A percentile compares a stretch with the other conserved stretches of the same genome.
Evolutionary conservation across 2,888 invertebrate genomes (phyloP).

Genomic region (Melikaiella ostensackeni): DNA sequence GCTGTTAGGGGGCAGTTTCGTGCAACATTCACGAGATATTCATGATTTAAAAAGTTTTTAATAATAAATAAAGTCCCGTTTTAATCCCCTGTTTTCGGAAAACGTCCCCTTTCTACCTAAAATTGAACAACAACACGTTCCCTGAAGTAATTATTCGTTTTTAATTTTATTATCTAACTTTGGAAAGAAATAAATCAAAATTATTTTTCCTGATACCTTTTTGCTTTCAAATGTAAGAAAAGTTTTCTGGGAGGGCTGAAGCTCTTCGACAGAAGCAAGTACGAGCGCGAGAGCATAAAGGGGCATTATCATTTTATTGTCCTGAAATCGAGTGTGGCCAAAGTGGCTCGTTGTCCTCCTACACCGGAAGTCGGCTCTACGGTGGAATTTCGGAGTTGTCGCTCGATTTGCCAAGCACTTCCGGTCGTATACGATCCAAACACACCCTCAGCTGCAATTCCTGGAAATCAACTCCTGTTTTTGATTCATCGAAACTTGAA

Average conservation of each 20-base stretch:
- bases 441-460: not conserved
- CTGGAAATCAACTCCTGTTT: not conserved
- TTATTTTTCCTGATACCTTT: not conserved
- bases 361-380: conserved; percentile 9
- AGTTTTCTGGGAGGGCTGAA: not conserved
- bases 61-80: no score
- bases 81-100: no score
- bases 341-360: conserved; percentile 28
- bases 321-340: conserved; percentile 32
- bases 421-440: conserved; percentile 55
- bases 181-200: conserved; percentile 2
- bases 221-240: not conserved
- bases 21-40: no score
- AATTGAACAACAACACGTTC: no score
- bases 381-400: conserved; percentile 70
- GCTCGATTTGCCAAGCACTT: conserved; percentile 67
- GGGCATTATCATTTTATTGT: conserved; percentile 33
- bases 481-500: not conserved
- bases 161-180: not conserved
- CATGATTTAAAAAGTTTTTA: no score
- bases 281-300: conserved; percentile 10
- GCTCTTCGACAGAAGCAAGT: conserved; percentile 17
- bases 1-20: no score
- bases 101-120: no score
- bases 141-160: not conserved